These are phyloP conservation scores for Eospalax fontanierii DNA, from an alignment of 2,797 vertebrate species.

Conservation along the genomic window DNA sequence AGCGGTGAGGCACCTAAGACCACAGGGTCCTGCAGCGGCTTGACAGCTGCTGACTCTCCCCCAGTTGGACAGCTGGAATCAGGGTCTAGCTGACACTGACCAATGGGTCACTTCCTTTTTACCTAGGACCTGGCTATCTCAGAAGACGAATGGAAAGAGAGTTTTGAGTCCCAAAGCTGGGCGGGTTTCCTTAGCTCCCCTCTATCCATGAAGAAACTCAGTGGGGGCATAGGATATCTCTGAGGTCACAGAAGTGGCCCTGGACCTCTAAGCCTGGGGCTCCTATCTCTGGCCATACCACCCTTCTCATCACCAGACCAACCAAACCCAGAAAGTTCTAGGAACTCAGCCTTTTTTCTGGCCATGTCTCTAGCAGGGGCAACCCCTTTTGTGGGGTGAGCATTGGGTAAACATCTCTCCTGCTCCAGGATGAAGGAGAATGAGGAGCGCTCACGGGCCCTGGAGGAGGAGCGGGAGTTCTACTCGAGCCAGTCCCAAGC, in stretches of 20 bases:
- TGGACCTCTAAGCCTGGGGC: background rate
- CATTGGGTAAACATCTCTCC: background rate
- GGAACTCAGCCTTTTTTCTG: background rate
- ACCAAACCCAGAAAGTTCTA: background rate
- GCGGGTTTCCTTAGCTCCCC: background rate
- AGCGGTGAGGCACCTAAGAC: constrained; percentile 90
- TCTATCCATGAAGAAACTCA: background rate
- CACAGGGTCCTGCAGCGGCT: background rate
- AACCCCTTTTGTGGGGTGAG: background rate
- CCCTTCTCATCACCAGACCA: background rate
- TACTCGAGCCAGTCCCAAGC: constrained; percentile 95
- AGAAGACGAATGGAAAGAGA: background rate
- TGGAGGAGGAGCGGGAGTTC: constrained; percentile 96
- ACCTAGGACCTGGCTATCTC: constrained; percentile 32
- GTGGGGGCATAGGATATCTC: background rate
- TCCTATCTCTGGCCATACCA: background rate
- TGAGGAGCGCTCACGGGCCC: constrained; percentile 91
- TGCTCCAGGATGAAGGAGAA: constrained; percentile 94
- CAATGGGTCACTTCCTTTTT: constrained; percentile 1
- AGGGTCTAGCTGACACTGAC: background rate
- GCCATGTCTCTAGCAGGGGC: background rate
- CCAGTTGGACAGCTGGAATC: background rate
- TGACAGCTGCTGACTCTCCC: background rate
- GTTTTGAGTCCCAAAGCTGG: background rate
- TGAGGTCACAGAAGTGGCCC: background rate